These are phyloP conservation scores for Eleginops maclovinus DNA, from an alignment of 2,113 vertebrate genomes.

Conservation along the genomic window DNA sequence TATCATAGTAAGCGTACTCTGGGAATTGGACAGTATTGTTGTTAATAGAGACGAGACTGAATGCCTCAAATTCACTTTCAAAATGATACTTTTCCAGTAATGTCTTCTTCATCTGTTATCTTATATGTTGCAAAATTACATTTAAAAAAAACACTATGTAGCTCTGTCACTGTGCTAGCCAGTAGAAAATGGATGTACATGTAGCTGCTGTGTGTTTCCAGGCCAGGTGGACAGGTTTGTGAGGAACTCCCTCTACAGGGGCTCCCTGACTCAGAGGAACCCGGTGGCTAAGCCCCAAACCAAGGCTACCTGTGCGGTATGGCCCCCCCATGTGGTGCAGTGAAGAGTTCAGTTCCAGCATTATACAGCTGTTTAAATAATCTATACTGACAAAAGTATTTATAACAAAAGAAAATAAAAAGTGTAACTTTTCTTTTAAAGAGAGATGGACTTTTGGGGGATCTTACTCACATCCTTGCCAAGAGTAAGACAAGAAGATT, in stretches of 20 bases:
- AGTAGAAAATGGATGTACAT: conserved; percentile 16
- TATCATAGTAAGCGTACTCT: background rate
- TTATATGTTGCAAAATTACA: background rate
- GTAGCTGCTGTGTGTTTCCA: conserved; percentile 65
- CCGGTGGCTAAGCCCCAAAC: conserved; percentile 78
- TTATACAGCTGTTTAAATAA: background rate
- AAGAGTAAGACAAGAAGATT: background rate
- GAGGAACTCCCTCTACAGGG: conserved; percentile 83
- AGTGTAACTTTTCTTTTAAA: background rate
- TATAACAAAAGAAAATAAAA: background rate
- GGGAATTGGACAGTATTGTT: background rate
- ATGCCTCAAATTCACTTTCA: background rate
- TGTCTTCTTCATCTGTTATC: background rate
- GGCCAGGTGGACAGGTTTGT: conserved; percentile 76
- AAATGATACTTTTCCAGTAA: background rate
- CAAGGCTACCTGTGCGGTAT: conserved; percentile 68
- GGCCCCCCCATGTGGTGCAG: conserved; percentile 34
- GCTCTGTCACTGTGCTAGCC: background rate
- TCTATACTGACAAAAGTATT: background rate
- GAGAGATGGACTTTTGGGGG: background rate
- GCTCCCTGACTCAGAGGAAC: conserved; percentile 90
- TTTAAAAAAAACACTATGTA: background rate
- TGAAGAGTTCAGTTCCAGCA: conserved; percentile 47
- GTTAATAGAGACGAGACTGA: background rate
- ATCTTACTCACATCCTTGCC: background rate